Evolutionary conservation across 2,888 invertebrate genomes (phyloP).

Genomic region (Eupithecia insigniata): DNA sequence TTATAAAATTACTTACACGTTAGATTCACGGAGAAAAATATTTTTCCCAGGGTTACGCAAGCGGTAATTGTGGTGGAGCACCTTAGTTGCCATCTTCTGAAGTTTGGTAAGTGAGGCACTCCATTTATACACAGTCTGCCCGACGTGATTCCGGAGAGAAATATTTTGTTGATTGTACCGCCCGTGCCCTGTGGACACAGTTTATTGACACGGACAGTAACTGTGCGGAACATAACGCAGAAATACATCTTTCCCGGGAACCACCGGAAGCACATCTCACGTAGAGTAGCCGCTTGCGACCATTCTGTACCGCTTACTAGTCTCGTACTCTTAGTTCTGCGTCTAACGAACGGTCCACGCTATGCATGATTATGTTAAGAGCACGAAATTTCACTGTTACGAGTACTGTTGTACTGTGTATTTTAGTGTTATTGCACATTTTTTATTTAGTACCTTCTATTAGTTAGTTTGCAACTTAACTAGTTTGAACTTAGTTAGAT

Average conservation of each 20-base stretch:
- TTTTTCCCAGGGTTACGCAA: constrained; percentile 85
- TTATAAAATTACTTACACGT: constrained; percentile 81
- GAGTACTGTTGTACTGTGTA: constrained; percentile 67
- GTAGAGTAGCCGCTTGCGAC: constrained; percentile 80
- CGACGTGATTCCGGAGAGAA: constrained; percentile 84
- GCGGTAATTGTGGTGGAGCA: constrained; percentile 85
- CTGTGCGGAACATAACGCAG: constrained; percentile 81
- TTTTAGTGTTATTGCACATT: constrained; percentile 74
- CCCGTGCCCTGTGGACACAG: constrained; percentile 75
- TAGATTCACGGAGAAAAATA: constrained; percentile 85
- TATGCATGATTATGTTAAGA: constrained; percentile 82
- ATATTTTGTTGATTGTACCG: constrained; percentile 84
- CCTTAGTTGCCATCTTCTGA: constrained; percentile 84
- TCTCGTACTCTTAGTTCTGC: constrained; percentile 58
- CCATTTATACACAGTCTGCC: constrained; percentile 83
- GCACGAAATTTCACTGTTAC: constrained; percentile 73
- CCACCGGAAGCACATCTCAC: constrained; percentile 79
- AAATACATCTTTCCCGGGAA: constrained; percentile 84
- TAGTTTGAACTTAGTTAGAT: constrained; percentile 45
- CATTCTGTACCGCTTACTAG: constrained; percentile 69
- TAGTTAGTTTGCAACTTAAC: constrained; percentile 36
- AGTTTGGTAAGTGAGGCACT: constrained; percentile 85
- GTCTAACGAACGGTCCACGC: constrained; percentile 78
- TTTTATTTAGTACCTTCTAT: constrained; percentile 52
- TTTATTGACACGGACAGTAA: constrained; percentile 73